phyloP scores from a whole-genome alignment of 2,113 vertebrate genomes.

The Calidris pygmaea region DNA sequence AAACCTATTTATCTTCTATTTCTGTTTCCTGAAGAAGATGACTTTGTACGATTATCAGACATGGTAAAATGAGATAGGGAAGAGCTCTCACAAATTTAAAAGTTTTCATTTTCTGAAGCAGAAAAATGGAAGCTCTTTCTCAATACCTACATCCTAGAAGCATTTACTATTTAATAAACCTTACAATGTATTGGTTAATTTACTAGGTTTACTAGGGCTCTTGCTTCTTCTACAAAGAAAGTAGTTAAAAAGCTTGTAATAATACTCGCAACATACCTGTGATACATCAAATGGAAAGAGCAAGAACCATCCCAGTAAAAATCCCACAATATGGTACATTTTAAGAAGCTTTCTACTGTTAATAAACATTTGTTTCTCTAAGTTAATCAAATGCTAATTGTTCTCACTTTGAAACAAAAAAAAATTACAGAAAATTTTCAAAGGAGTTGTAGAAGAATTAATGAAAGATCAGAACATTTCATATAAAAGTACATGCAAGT shows the following conservation, averaged over 20 bases:
- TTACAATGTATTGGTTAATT: not conserved
- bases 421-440: not conserved
- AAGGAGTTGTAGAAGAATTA: not conserved
- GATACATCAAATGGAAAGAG: not conserved
- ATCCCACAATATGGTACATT: not conserved
- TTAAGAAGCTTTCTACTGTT: not conserved
- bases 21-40: not conserved
- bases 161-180: not conserved
- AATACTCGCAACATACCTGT: not conserved
- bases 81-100: not conserved
- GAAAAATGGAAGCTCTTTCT: not conserved
- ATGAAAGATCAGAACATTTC: not conserved
- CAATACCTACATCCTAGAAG: not conserved
- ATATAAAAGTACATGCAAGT: constrained; percentile 24
- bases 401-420: not conserved
- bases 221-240: not conserved
- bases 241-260: not conserved
- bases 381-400: not conserved
- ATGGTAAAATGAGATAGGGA: not conserved
- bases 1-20: not conserved
- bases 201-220: not conserved
- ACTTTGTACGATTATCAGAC: not conserved
- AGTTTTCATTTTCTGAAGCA: not conserved
- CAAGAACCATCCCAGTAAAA: not conserved
- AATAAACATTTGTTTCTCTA: not conserved